These are phyloP conservation scores for Rhyacichthys aspro DNA, from an alignment of 2,797 vertebrate species.

Conservation along the genomic window DNA sequence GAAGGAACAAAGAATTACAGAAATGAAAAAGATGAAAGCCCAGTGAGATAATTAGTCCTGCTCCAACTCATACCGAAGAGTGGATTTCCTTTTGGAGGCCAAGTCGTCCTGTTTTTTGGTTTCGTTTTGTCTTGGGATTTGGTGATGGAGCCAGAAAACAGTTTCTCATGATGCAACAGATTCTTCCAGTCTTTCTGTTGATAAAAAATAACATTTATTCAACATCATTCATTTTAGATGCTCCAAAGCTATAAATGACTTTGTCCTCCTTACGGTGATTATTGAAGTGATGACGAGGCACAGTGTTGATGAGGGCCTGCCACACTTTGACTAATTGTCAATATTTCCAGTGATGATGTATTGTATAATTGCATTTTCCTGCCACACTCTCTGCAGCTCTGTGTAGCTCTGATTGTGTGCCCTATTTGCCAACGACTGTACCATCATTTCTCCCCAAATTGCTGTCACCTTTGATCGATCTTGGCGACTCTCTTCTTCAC, in stretches of 20 bases:
- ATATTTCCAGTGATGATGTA: constrained; percentile 36
- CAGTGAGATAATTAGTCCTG: constrained; percentile 70
- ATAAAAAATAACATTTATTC: not conserved
- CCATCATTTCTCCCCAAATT: constrained; percentile 58
- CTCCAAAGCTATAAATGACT: constrained; percentile 16
- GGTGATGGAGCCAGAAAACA: not conserved
- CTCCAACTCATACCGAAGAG: constrained; percentile 43
- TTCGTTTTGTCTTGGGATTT: constrained; percentile 48
- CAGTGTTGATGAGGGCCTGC: constrained; percentile 11
- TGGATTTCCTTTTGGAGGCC: constrained; percentile 36
- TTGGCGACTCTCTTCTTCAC: constrained; percentile 40
- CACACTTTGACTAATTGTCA: constrained; percentile 29
- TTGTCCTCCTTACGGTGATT: constrained; percentile 16
- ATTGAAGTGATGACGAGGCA: constrained; percentile 9
- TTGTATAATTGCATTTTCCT: constrained; percentile 40
- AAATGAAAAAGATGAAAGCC: constrained; percentile 73
- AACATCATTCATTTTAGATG: not conserved
- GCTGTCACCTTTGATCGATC: constrained; percentile 69
- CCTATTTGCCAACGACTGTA: constrained; percentile 44
- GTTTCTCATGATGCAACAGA: constrained; percentile 46
- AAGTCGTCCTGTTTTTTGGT: constrained; percentile 21
- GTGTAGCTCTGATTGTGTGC: constrained; percentile 27
- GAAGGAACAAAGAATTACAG: constrained; percentile 59
- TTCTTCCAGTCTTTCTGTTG: constrained; percentile 2
- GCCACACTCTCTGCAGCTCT: constrained; percentile 14